Evolutionary conservation across 1,140 invertebrate genomes (phyloP).

Genomic region (Trachymyrmex cornetzi): DNA sequence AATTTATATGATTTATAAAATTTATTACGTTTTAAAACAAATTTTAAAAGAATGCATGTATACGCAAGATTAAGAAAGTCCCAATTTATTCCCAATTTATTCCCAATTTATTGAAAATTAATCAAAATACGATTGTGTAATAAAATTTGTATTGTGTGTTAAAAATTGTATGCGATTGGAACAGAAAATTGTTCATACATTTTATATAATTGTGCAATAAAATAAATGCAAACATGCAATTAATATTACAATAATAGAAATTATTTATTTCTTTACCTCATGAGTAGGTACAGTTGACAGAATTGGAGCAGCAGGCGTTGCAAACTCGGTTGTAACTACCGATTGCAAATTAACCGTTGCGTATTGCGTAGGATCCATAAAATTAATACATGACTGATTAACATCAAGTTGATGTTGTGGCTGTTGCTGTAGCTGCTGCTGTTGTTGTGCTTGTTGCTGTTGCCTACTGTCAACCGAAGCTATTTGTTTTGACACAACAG

Average conservation of each 20-base stretch:
- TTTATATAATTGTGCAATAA: too few relatives aligned
- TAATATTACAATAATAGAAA: background rate
- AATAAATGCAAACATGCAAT: background rate
- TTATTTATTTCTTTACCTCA: slow-evolving; percentile 72
- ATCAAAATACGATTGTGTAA: background rate
- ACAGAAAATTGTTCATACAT: too few relatives aligned
- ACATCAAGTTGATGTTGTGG: slow-evolving; percentile 73
- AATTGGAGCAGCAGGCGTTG: slow-evolving; percentile 79
- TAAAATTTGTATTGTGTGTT: background rate
- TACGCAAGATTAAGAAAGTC: slow-evolving; percentile 28
- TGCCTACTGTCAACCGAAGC: slow-evolving; percentile 61
- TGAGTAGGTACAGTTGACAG: slow-evolving; percentile 77
- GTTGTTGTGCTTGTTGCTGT: slow-evolving; percentile 61
- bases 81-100: too few relatives aligned
- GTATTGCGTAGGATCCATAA: slow-evolving; percentile 89
- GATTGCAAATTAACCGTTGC: slow-evolving; percentile 89
- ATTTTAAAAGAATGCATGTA: background rate
- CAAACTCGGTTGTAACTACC: slow-evolving; percentile 85
- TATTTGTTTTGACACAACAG: slow-evolving; percentile 62
- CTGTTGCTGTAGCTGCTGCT: slow-evolving; percentile 70
- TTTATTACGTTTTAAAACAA: slow-evolving; percentile 13
- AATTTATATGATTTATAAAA: background rate
- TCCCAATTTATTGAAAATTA: background rate
- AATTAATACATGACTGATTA: slow-evolving; percentile 80
- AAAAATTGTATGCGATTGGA: background rate